Evolutionary conservation across 2,888 invertebrate species (phyloP).

Genomic region (Synanthedon tipuliformis): DNA sequence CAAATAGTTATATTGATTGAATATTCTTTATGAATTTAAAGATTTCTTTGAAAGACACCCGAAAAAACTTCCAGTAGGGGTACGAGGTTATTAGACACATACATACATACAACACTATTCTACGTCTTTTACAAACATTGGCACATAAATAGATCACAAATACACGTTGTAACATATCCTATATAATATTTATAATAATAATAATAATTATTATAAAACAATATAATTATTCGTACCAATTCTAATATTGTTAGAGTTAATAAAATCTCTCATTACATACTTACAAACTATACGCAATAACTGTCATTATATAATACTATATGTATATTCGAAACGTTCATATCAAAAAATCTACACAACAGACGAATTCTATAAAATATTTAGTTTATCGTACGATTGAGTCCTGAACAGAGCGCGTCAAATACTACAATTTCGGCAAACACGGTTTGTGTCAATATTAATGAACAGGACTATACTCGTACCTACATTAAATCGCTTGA

Average conservation of each 20-base stretch:
- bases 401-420: background rate
- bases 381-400: background rate
- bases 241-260: conserved; percentile 9
- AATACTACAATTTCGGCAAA: no score
- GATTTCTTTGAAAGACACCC: no score
- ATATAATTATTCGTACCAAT: no score
- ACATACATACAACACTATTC: conserved; percentile 6
- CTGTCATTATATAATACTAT: conserved; percentile 32
- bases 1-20: no score
- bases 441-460: no score
- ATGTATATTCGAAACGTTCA: conserved; percentile 42
- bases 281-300: conserved; percentile 6
- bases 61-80: no score
- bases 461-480: no score
- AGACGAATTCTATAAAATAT: conserved; percentile 8
- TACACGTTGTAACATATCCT: conserved; percentile 32
- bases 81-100: background rate
- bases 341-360: conserved; percentile 58
- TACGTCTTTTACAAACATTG: conserved; percentile 58
- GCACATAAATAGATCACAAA: conserved; percentile 62
- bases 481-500: no score
- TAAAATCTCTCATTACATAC: conserved; percentile 28
- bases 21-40: no score
- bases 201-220: no score
- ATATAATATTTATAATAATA: conserved; percentile 33